Percentiles rank a stretch among this genome's conserved stretches.
Evolutionary conservation across 1,140 invertebrate genomes (phyloP).

Genomic region (Pissodes strobi): DNA sequence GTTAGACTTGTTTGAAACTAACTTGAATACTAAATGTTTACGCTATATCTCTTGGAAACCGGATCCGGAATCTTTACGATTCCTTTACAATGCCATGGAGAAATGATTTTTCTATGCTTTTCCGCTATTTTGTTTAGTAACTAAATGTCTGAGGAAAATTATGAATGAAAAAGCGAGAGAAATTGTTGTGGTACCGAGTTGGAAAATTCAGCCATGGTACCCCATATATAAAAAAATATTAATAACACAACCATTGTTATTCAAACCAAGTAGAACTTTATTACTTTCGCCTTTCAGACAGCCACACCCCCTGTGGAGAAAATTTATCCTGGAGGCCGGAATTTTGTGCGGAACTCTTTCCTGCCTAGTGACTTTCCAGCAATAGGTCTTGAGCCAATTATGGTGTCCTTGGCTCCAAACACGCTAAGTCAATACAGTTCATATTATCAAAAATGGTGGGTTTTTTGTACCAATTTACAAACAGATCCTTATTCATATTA

Average conservation of each 20-base stretch:
- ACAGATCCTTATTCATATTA: constrained; percentile 16
- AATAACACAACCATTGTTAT: constrained; percentile 1
- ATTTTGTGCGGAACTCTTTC: constrained; percentile 11
- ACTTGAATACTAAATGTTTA: constrained; percentile 13
- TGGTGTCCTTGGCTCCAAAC: background rate
- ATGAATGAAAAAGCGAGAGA: constrained; percentile 22
- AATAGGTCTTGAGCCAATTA: no score
- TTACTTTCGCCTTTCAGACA: constrained; percentile 11
- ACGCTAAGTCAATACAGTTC: constrained; percentile 1
- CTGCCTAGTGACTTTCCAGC: no score
- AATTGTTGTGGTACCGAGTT: constrained; percentile 20
- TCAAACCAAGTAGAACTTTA: constrained; percentile 8
- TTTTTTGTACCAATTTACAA: no score
- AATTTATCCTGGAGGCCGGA: background rate
- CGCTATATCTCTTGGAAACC: no score
- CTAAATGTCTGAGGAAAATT: constrained; percentile 16
- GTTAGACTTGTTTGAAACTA: constrained; percentile 20
- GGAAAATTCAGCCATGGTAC: constrained; percentile 18
- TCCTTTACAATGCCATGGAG: background rate
- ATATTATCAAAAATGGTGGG: no score
- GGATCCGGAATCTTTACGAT: constrained; percentile 10
- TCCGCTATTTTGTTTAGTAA: constrained; percentile 11
- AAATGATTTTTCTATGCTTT: constrained; percentile 8
- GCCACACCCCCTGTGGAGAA: constrained; percentile 2
- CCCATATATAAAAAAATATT: constrained; percentile 10